These are phyloP conservation scores for Paradoxurus hermaphroditus DNA, from an alignment of 2,113 vertebrate genomes.

Conservation along the genomic window DNA sequence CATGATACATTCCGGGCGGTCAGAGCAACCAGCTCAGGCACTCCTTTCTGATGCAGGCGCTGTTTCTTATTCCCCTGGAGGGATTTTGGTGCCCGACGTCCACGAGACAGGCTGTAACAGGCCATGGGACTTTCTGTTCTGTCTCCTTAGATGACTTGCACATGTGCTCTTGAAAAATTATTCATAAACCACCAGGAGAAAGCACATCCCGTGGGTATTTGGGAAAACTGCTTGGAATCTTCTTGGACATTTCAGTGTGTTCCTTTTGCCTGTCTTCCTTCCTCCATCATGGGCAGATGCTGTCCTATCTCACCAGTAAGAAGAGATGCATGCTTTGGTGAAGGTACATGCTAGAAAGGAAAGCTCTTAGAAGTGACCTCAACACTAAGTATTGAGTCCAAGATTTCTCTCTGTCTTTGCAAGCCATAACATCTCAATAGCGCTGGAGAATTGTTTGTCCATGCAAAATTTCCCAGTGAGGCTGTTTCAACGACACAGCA, in stretches of 20 bases:
- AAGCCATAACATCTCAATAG: not conserved
- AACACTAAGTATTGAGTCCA: not conserved
- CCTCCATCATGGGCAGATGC: slow-evolving; percentile 53
- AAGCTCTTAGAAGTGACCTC: not conserved
- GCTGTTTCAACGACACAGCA: not conserved
- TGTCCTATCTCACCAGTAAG: not conserved
- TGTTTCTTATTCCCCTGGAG: slow-evolving; percentile 70
- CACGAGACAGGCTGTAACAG: slow-evolving; percentile 79
- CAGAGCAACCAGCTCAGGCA: not conserved
- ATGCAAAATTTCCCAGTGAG: not conserved
- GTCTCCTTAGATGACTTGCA: slow-evolving; percentile 83
- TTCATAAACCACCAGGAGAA: slow-evolving; percentile 80
- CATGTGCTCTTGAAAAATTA: slow-evolving; percentile 82
- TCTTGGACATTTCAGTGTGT: slow-evolving; percentile 75
- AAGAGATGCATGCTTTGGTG: not conserved
- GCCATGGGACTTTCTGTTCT: slow-evolving; percentile 78
- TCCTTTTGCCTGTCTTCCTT: slow-evolving; percentile 52
- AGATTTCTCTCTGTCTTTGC: not conserved
- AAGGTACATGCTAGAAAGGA: not conserved
- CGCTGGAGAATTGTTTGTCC: not conserved
- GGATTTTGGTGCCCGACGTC: slow-evolving; percentile 69
- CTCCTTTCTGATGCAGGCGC: slow-evolving; percentile 41
- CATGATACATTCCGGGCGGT: not conserved
- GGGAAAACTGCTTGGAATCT: slow-evolving; percentile 81
- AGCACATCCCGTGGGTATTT: slow-evolving; percentile 79